These are phyloP conservation scores for Lypha dubia DNA, from an alignment of 2,888 invertebrate genomes.

Conservation along the genomic window DNA sequence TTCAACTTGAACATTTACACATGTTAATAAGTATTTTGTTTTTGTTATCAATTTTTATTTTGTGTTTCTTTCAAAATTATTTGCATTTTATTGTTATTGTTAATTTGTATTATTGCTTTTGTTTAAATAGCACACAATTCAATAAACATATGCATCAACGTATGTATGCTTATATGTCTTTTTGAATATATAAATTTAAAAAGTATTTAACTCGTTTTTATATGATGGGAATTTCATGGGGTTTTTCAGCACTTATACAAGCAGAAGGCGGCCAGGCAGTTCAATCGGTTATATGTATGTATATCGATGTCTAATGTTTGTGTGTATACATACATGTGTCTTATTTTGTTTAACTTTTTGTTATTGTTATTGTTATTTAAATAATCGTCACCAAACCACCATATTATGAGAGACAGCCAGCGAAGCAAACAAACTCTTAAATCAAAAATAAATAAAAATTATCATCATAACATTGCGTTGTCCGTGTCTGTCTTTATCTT, in stretches of 20 bases:
- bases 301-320: slow-evolving; percentile 2
- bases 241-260: slow-evolving; percentile 82
- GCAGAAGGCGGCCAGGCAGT: slow-evolving; percentile 61
- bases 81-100: slow-evolving; percentile 40
- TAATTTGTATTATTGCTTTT: slow-evolving; percentile 64
- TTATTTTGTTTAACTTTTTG: slow-evolving; percentile 28
- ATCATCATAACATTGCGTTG: neutral
- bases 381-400: slow-evolving; percentile 23
- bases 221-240: slow-evolving; percentile 83
- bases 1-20: slow-evolving; percentile 33
- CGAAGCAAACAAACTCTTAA: slow-evolving; percentile 30
- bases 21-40: slow-evolving; percentile 26
- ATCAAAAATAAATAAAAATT: neutral
- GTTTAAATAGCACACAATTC: slow-evolving; percentile 26
- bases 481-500: neutral
- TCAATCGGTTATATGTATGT: slow-evolving; percentile 15
- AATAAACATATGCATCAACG: neutral
- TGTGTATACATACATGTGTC: slow-evolving; percentile 38
- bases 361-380: slow-evolving; percentile 12
- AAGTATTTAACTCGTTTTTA: slow-evolving; percentile 74
- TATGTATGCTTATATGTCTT: neutral
- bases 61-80: neutral
- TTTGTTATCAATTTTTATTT: slow-evolving; percentile 24
- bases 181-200: slow-evolving; percentile 57
- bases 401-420: neutral